These are phyloP conservation scores for Torymus aiolomorphi DNA, from an alignment of 2,888 invertebrate genomes.

Conservation along the genomic window DNA sequence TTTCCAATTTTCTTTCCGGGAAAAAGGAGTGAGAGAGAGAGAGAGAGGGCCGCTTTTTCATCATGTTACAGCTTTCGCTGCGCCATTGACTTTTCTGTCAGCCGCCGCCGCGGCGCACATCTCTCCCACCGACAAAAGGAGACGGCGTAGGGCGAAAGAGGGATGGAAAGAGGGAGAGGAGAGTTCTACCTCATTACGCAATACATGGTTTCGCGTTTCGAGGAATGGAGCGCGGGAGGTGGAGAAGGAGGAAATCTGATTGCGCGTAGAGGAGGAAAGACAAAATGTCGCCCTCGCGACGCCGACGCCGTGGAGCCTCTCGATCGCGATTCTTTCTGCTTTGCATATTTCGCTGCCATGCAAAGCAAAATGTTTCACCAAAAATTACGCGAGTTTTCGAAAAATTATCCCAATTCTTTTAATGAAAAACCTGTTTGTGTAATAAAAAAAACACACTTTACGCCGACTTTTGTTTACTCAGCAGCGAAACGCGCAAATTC, in stretches of 20 bases:
- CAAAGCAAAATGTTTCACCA: too few relatives aligned
- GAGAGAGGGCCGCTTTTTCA: background rate
- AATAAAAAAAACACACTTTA: too few relatives aligned
- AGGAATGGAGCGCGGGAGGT: background rate
- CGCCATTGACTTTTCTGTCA: background rate
- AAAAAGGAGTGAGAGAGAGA: background rate
- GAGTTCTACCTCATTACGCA: conserved; percentile 67
- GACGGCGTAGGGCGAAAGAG: conserved; percentile 49
- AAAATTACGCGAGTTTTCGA: too few relatives aligned
- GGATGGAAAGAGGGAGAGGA: conserved; percentile 42
- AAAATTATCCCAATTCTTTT: too few relatives aligned
- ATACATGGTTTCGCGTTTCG: conserved; percentile 56
- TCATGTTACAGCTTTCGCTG: background rate
- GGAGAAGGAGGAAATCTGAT: conserved; percentile 7
- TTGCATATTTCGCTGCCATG: background rate
- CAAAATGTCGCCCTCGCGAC: conserved; percentile 7
- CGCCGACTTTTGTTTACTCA: too few relatives aligned
- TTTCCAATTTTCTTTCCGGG: background rate
- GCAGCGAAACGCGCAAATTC: too few relatives aligned
- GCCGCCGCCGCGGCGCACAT: background rate
- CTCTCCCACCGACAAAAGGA: conserved; percentile 4
- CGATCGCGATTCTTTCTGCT: background rate
- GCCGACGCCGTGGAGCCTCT: background rate
- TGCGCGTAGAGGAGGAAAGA: background rate
- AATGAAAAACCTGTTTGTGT: too few relatives aligned